Conservation (phyloP, 2,797 vertebrate genomes). For the Triplophysa yarkandensis region DNA sequence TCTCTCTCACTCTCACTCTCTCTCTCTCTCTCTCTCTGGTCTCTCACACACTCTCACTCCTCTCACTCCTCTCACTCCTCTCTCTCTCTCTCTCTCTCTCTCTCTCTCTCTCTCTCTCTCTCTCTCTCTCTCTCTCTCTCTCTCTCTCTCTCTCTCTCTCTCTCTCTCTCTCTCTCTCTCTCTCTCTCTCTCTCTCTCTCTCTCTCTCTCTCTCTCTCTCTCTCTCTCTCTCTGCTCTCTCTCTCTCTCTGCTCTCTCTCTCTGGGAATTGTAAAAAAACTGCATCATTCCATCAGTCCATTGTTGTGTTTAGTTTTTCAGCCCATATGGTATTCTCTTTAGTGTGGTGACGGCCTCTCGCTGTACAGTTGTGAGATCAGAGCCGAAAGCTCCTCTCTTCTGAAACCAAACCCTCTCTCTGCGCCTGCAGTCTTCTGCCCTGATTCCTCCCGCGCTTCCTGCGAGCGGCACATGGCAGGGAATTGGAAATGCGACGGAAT, state of each 20-base stretch:
- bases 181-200: neutral
- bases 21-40: neutral
- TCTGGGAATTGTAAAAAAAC: constrained; percentile 17
- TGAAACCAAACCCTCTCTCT: constrained; percentile 11
- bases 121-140: neutral
- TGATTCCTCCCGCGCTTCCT: neutral
- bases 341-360: constrained; percentile 13
- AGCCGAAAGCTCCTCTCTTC: constrained; percentile 25
- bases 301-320: constrained; percentile 9
- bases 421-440: constrained; percentile 18
- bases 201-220: neutral
- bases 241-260: neutral
- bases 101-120: too few species aligned
- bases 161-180: neutral
- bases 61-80: too few species aligned
- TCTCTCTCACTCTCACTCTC: too few species aligned
- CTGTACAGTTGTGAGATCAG: constrained; percentile 26
- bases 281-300: constrained; percentile 11
- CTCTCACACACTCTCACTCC: too few species aligned
- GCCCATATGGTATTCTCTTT: constrained; percentile 42
- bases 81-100: neutral
- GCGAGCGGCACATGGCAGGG: constrained; percentile 17
- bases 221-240: neutral
- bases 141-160: too few species aligned
- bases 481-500: constrained; percentile 17